phyloP scores from a whole-genome alignment of 2,113 vertebrate genomes.

The Vidua chalybeata region DNA sequence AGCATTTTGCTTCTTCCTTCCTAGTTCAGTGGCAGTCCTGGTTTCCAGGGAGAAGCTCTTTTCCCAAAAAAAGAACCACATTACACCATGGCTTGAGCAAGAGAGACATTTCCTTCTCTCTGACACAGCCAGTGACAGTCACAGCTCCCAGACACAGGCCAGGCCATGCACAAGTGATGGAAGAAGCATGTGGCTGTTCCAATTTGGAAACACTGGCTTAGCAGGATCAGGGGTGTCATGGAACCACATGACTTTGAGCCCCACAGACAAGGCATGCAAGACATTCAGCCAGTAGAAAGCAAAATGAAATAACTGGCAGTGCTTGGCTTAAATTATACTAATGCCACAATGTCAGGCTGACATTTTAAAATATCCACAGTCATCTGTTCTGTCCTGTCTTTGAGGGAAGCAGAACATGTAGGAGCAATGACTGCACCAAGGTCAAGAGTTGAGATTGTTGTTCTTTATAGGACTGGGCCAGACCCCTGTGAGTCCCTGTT shows the following conservation, averaged over 20 bases:
- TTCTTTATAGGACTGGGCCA: background rate
- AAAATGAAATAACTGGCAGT: slow-evolving; percentile 4
- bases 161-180: background rate
- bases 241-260: background rate
- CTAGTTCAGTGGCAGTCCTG: background rate
- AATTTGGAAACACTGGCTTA: background rate
- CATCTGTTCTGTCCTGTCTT: slow-evolving; percentile 5
- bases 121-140: background rate
- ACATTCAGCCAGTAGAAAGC: background rate
- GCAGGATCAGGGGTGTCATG: background rate
- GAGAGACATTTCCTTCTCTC: background rate
- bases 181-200: background rate
- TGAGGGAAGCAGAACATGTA: slow-evolving; percentile 5
- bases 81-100: background rate
- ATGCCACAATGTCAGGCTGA: background rate
- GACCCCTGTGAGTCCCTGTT: rapidly evolving
- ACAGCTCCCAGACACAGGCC: background rate
- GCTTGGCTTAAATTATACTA: slow-evolving; percentile 23
- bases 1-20: background rate
- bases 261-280: background rate
- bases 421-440: background rate
- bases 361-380: background rate
- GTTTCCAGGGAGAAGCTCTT: background rate
- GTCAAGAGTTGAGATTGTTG: slow-evolving; percentile 30
- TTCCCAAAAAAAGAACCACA: background rate